Conservation (phyloP, 2,113 vertebrate species). For the Sorex fumeus region DNA sequence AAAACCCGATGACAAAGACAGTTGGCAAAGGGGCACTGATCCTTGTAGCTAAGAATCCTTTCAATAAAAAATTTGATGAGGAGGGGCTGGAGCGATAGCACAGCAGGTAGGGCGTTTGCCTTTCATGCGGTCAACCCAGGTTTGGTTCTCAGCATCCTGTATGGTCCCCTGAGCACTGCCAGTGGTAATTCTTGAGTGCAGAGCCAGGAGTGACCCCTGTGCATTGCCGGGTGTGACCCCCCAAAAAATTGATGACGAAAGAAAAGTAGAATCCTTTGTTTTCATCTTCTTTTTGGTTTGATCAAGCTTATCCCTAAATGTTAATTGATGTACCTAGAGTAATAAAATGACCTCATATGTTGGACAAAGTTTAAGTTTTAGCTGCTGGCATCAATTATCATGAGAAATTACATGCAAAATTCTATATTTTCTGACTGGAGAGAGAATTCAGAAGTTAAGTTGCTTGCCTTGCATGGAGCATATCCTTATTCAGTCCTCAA, state of each 20-base stretch:
- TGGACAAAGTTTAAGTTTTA: constrained; percentile 34
- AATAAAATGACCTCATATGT: neutral
- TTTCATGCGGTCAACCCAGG: too few species aligned
- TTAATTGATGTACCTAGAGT: neutral
- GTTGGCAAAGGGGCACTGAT: neutral
- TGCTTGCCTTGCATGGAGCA: too few species aligned
- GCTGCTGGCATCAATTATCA: neutral
- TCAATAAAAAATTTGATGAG: constrained; percentile 31
- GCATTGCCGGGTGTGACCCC: too few species aligned
- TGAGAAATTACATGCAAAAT: neutral
- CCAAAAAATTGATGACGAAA: constrained; percentile 1
- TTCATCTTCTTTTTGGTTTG: neutral
- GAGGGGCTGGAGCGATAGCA: too few species aligned
- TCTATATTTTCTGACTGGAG: too few species aligned
- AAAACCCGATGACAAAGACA: constrained; percentile 60
- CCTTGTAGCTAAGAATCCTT: neutral
- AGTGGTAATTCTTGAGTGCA: too few species aligned
- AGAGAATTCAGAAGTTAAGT: too few species aligned
- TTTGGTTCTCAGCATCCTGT: too few species aligned
- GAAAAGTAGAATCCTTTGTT: neutral
- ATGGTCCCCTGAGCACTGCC: too few species aligned
- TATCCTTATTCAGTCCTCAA: too few species aligned
- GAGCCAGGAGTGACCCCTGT: too few species aligned
- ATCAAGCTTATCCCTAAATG: neutral
- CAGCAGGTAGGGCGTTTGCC: too few species aligned